phyloP scores from a whole-genome alignment of 2,113 vertebrate species.

The Galeopterus variegatus region DNA sequence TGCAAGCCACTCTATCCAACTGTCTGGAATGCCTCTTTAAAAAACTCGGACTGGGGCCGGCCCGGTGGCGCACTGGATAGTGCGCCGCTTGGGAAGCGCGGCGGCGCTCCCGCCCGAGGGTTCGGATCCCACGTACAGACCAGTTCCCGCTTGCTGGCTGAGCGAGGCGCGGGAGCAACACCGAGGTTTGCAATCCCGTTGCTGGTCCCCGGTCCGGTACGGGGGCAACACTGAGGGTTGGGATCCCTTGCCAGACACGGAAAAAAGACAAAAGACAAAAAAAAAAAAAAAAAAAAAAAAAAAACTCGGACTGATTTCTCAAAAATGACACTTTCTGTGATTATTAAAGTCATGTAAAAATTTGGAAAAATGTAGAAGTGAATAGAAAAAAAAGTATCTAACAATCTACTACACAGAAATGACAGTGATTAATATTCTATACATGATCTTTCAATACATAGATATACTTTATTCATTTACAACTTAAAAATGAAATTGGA shows the following conservation, averaged over 20 bases:
- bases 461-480: not conserved
- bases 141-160: too few species aligned
- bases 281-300: too few species aligned
- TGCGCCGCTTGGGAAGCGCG: too few species aligned
- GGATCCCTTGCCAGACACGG: too few species aligned
- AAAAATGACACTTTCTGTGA: slow-evolving; percentile 11
- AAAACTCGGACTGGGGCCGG: not conserved
- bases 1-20: not conserved
- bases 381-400: not conserved
- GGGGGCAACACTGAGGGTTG: too few species aligned
- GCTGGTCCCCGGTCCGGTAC: too few species aligned
- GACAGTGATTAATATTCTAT: not conserved
- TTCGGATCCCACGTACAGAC: too few species aligned
- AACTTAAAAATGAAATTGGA: not conserved
- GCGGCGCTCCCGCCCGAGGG: too few species aligned
- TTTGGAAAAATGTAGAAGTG: not conserved
- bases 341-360: not conserved
- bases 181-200: too few species aligned
- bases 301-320: not conserved
- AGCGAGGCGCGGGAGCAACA: too few species aligned
- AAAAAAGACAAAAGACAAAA: too few species aligned
- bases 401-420: not conserved
- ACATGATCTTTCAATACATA: not conserved
- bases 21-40: not conserved
- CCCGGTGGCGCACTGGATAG: too few species aligned